Conservation (phyloP, 1,140 invertebrate genomes). For the Drosophila cardini region DNA sequence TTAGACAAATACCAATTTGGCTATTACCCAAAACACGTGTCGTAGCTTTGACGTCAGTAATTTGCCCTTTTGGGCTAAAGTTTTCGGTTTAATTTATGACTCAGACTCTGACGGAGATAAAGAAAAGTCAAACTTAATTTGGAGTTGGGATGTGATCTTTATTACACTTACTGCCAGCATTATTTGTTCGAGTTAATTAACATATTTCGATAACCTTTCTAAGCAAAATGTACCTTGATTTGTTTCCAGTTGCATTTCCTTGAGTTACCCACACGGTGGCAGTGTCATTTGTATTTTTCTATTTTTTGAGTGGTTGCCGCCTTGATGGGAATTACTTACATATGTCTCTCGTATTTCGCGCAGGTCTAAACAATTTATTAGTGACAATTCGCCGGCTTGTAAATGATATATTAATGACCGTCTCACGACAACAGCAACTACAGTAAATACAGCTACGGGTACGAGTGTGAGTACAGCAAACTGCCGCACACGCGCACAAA, state of each 20-base stretch:
- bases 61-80: too few species aligned
- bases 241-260: constrained; percentile 28
- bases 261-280: constrained; percentile 29
- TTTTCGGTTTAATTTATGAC: not conserved
- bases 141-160: not conserved
- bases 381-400: constrained; percentile 75
- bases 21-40: too few species aligned
- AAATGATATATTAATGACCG: constrained; percentile 82
- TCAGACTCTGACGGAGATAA: not conserved
- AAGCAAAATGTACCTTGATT: constrained; percentile 16
- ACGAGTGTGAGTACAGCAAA: constrained; percentile 4
- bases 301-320: constrained; percentile 20
- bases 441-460: constrained; percentile 16
- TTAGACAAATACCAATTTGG: too few species aligned
- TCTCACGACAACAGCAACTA: constrained; percentile 52
- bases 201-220: not conserved
- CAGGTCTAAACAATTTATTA: constrained; percentile 74
- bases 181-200: constrained; percentile 1
- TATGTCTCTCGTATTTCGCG: constrained; percentile 32
- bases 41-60: too few species aligned
- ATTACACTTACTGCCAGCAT: not conserved
- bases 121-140: not conserved
- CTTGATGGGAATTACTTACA: constrained; percentile 23
- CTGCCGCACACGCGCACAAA: constrained; percentile 68
- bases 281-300: too few species aligned